phyloP scores from a whole-genome alignment of 2,113 vertebrate genomes.

The Hylia prasina region DNA sequence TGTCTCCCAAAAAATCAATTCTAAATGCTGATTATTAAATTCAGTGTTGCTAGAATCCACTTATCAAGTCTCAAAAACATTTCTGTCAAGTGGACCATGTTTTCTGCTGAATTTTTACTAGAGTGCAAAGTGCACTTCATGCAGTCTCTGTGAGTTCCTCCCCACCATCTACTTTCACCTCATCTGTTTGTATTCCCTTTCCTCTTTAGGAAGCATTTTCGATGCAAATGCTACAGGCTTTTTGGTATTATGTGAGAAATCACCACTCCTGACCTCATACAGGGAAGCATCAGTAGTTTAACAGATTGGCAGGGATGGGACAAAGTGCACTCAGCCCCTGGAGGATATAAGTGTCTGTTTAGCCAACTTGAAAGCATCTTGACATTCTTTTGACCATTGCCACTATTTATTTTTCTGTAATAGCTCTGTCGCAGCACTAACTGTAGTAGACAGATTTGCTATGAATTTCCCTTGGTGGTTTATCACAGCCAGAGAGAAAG shows the following conservation, averaged over 20 bases:
- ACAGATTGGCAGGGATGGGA: conserved; percentile 48
- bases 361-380: conserved; percentile 47
- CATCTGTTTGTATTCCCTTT: neutral
- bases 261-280: conserved; percentile 42
- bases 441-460: conserved; percentile 15
- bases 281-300: conserved; percentile 52
- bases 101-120: neutral
- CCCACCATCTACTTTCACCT: neutral
- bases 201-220: conserved; percentile 16
- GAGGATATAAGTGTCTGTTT: conserved; percentile 46
- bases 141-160: neutral
- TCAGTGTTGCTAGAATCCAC: neutral
- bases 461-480: conserved; percentile 49
- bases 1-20: neutral
- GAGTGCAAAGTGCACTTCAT: neutral
- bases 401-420: conserved; percentile 63
- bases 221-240: conserved; percentile 41
- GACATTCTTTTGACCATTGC: conserved; percentile 61
- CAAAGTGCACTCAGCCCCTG: conserved; percentile 29
- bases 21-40: neutral
- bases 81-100: neutral
- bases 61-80: neutral
- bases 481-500: conserved; percentile 45
- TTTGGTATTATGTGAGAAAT: conserved; percentile 60
- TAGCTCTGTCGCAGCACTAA: conserved; percentile 36